These are phyloP conservation scores for Pristionchus arcanus DNA, from an alignment of 2,888 invertebrate species.

Conservation along the genomic window DNA sequence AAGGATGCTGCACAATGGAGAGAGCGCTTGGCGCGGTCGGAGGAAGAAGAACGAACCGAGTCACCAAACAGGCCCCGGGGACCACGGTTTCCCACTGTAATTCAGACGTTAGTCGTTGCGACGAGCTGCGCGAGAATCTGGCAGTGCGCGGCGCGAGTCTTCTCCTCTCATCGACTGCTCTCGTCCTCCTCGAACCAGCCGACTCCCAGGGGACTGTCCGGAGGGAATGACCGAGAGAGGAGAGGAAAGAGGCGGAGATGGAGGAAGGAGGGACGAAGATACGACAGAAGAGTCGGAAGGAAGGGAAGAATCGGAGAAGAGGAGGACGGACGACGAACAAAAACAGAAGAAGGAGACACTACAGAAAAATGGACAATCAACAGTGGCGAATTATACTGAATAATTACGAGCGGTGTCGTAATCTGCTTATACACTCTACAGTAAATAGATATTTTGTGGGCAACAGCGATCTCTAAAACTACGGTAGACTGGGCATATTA, in stretches of 20 bases:
- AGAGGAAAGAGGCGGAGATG: neutral
- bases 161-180: slow-evolving; percentile 29
- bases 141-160: neutral
- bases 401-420: neutral
- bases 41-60: slow-evolving; percentile 32
- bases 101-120: neutral
- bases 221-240: slow-evolving; percentile 28
- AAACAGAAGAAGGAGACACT: neutral
- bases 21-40: slow-evolving; percentile 39
- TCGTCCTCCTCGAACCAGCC: neutral
- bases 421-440: neutral
- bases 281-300: slow-evolving; percentile 14
- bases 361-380: neutral
- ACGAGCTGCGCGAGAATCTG: neutral
- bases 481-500: slow-evolving; percentile 11
- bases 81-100: neutral
- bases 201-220: slow-evolving; percentile 25
- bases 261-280: slow-evolving; percentile 17
- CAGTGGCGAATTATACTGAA: neutral
- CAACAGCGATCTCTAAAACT: neutral
- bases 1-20: slow-evolving; percentile 26
- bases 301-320: neutral
- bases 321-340: neutral
- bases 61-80: slow-evolving; percentile 53
- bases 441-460: neutral